Evolutionary conservation across 2,888 invertebrate species (phyloP).

Genomic region (Lordiphosa andalusiaca): DNA sequence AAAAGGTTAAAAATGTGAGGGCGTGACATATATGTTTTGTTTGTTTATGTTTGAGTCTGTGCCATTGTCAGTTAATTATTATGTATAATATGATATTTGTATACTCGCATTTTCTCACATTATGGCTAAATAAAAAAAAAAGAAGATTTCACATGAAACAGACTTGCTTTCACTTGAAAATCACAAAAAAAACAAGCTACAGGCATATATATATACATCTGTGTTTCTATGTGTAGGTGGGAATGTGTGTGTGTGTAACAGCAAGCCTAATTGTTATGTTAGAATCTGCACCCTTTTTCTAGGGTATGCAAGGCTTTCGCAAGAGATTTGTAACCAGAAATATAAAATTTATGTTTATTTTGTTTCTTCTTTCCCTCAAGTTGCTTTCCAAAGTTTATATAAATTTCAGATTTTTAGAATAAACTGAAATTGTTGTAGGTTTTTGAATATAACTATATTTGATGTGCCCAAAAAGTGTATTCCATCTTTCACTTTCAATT

Average conservation of each 20-base stretch:
- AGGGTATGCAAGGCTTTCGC: slow-evolving; percentile 18
- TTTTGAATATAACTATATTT: no score
- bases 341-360: no score
- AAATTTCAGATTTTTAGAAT: no score
- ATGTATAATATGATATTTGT: slow-evolving; percentile 59
- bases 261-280: slow-evolving; percentile 31
- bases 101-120: slow-evolving; percentile 40
- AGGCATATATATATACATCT: slow-evolving; percentile 20
- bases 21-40: slow-evolving; percentile 7
- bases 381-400: no score
- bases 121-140: slow-evolving; percentile 24
- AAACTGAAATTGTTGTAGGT: no score
- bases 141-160: slow-evolving; percentile 43
- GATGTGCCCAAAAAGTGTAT: neutral
- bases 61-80: slow-evolving; percentile 69
- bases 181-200: slow-evolving; percentile 25
- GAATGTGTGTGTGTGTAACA: slow-evolving; percentile 6
- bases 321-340: neutral
- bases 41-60: slow-evolving; percentile 1
- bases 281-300: neutral
- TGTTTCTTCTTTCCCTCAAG: no score
- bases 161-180: slow-evolving; percentile 46
- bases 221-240: neutral
- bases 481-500: neutral
- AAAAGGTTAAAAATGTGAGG: slow-evolving; percentile 13